phyloP scores from a whole-genome alignment of 64 coral and sea anemone genomes.

The Actinia tenebrosa region DNA sequence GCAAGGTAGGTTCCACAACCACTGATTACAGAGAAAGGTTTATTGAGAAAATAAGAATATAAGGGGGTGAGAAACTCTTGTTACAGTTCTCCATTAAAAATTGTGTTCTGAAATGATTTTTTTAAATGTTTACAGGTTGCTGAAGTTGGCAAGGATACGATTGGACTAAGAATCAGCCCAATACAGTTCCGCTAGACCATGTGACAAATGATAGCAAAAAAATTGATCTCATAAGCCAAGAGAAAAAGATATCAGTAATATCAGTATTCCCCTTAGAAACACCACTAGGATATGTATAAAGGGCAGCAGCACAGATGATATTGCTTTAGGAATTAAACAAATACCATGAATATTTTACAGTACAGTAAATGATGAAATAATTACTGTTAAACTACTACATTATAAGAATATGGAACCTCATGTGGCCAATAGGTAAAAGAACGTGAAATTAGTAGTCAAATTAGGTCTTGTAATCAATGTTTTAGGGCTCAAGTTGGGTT shows the following conservation, averaged over 20 bases:
- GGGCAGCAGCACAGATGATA: no score
- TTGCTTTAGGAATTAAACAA: no score
- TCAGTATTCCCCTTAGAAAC: no score
- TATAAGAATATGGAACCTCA: no score
- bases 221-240: not conserved
- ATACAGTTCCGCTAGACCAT: slow-evolving; percentile 76
- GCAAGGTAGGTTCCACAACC: slow-evolving; percentile 47
- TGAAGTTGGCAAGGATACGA: slow-evolving; percentile 92
- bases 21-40: not conserved
- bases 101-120: not conserved
- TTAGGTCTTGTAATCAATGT: not conserved
- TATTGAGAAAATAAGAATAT: no score
- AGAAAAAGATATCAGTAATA: not conserved
- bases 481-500: not conserved
- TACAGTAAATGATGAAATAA: no score
- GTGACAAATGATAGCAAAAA: not conserved
- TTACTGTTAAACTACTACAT: no score
- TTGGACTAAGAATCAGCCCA: slow-evolving; percentile 91
- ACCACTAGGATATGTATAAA: no score
- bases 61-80: no score
- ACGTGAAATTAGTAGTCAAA: not conserved
- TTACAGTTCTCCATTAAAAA: no score
- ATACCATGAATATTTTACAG: no score
- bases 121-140: slow-evolving; percentile 53
- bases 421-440: no score